Evolutionary conservation across 2,797 vertebrate species (phyloP), one percentile per base, ranked within the genome.

Genomic region (Cheirogaleus major): DNA sequence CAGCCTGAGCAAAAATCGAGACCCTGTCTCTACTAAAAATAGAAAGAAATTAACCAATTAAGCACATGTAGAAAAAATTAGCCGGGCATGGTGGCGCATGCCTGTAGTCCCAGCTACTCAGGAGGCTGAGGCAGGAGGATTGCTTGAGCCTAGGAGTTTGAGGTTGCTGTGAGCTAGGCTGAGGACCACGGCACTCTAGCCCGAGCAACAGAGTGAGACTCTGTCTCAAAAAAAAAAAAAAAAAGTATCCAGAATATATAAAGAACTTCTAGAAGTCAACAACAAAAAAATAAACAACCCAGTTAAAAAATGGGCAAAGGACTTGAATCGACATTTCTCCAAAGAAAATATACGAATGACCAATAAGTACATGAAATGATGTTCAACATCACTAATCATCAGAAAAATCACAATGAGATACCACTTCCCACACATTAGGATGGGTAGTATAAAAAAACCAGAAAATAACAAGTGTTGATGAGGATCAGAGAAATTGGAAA

Each of bases 381-480:
- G 57, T 59, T 59, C 32, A 0, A 0, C 2, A 20, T 52, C 72
- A 18, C 41, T 17, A 7, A 15, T 6, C 10, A 3, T 43, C 48
- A n/a, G 45, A 59, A 20, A 84, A 75, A 25, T 5, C 55, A 48
- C 5, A 38, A 2, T 14, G 73, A 85, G 45, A n/a, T 4, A n/a
- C 1, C 41, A 12, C n/a, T 2, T 59, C 4, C 41, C 6, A 57
- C 9, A 32, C 50, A 10, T 35, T 18, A 17, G 69, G 48, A 89
- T 43, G 89, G 59, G 2, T 7, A 9, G 13, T 5, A 43, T 12
- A 17, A 35, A 25, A 35, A 0, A 18, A 18, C 22, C 9, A 20
- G 59, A 50, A 14, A n/a, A 35, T 6, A 11, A 7, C 23, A 17
- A 6, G 50, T 0, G 11, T 4, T 38, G 7, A n/a, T 4, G 30